Conservation (phyloP, 2,797 vertebrate genomes). For the Clamator glandarius region DNA sequence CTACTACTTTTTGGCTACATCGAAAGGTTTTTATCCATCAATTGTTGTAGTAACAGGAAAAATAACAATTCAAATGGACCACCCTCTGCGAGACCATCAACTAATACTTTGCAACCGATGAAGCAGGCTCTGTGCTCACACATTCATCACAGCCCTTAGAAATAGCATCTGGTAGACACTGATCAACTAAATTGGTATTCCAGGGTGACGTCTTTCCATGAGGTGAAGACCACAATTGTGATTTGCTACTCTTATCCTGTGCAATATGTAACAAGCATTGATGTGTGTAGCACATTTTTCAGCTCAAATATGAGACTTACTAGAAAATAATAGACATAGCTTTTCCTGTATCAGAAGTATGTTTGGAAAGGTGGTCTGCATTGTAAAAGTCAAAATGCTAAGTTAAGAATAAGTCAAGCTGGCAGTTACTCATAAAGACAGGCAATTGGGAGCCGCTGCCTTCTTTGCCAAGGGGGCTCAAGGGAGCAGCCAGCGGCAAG, state of each 20-base stretch:
- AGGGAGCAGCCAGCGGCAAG: not conserved
- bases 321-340: not conserved
- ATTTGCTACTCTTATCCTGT: not conserved
- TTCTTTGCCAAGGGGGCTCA: rapidly evolving
- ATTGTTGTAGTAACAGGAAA: not conserved
- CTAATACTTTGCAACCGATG: not conserved
- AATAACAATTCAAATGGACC: not conserved
- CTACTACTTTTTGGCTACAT: not conserved
- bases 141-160: not conserved
- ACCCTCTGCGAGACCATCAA: rapidly evolving
- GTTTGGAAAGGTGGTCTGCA: not conserved
- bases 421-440: not conserved
- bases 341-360: rapidly evolving
- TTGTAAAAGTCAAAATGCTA: not conserved
- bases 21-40: not conserved
- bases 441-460: not conserved
- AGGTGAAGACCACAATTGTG: not conserved
- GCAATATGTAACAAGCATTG: not conserved
- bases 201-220: not conserved
- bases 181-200: not conserved
- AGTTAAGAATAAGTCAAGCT: not conserved
- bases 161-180: not conserved
- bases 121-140: not conserved
- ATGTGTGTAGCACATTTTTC: not conserved
- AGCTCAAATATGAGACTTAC: not conserved